Percentiles rank a stretch among this genome's conserved stretches.
Conservation (phyloP, 2,888 invertebrate species). For the Nephrotoma flavescens region DNA sequence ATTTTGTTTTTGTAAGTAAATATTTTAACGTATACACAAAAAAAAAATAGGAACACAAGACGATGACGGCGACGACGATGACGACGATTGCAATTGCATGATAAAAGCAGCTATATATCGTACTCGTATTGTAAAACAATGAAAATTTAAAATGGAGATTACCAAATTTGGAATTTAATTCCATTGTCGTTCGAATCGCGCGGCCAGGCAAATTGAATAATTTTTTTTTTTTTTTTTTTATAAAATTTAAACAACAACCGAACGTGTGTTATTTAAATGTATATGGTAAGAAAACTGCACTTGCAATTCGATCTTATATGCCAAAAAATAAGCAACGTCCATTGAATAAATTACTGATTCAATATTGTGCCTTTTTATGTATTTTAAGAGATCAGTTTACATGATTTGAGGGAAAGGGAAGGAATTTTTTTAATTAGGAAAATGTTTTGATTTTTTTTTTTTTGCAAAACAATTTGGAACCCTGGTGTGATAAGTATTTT, state of each 20-base stretch:
- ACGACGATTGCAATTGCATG: background rate
- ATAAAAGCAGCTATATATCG: background rate
- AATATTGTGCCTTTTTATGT: background rate
- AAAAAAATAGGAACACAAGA: background rate
- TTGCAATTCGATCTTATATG: background rate
- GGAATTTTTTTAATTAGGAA: background rate
- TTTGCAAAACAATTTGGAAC: too few species aligned
- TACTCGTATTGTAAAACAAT: background rate
- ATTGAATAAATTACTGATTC: background rate
- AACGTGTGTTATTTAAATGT: background rate
- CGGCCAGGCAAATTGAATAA: background rate
- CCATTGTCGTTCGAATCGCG: background rate
- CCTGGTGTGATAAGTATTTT: too few species aligned
- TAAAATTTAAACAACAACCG: background rate
- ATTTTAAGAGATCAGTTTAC: background rate
- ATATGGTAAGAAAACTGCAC: background rate
- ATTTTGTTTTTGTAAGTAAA: background rate
- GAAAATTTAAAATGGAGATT: background rate
- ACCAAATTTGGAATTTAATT: background rate
- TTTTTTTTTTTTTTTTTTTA: too few species aligned
- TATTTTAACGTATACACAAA: background rate
- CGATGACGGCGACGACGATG: background rate
- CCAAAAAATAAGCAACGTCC: background rate
- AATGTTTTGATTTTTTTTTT: background rate
- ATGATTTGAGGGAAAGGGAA: background rate